Base-by-base conservation (phyloP, 1,140 invertebrate genomes). In the Lethrus apterus region DNA sequence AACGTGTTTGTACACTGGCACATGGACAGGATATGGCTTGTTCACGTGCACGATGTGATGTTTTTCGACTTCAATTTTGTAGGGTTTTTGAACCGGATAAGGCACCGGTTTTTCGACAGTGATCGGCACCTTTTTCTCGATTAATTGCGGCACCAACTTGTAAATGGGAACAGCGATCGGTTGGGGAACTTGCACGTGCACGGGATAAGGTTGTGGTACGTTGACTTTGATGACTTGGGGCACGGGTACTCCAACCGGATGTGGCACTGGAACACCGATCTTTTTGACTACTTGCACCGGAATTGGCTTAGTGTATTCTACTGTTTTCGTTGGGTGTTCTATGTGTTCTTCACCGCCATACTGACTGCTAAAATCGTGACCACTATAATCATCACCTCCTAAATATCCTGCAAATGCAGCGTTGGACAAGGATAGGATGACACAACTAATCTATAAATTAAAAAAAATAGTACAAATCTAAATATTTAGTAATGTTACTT, bases 1-100 rank as follows among this genome's bases (percentile, higher is more conserved):
- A 52, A 86, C 78, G 65, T 86, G 83, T 65, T 85, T 86, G 71
- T 85, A 86, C 35, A 86, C 80, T 3, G 83, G 83, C n/a, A 83
- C 79, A 54, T 84, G 82, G 41, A 86, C 83, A 30, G 83, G 80
- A 64, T 86, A 85, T 19, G 83, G 83, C 65, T 84, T 85, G 51
- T 47, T 43, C 9, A 86, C 79, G 17, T 81, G 79, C 20, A 85
- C 80, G 53, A 81, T 78, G 50, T 84, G 81, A 59, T 82, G 83
- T 66, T 86, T 86, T 48, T 85, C 81, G 3, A 86, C 79, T 48
- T 83, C 81, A 4, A 87, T 81, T 19, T 83, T 75, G 68, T 84
- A 86, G 1, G 83, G 84, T 62, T 81, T 85, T 58, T 86, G 81
- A 0, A 87, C 76, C 41, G 82, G 76, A 57, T 83, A 83, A 3